phyloP scores from a whole-genome alignment of 2,797 vertebrate species.

The Telmatherina bonti region DNA sequence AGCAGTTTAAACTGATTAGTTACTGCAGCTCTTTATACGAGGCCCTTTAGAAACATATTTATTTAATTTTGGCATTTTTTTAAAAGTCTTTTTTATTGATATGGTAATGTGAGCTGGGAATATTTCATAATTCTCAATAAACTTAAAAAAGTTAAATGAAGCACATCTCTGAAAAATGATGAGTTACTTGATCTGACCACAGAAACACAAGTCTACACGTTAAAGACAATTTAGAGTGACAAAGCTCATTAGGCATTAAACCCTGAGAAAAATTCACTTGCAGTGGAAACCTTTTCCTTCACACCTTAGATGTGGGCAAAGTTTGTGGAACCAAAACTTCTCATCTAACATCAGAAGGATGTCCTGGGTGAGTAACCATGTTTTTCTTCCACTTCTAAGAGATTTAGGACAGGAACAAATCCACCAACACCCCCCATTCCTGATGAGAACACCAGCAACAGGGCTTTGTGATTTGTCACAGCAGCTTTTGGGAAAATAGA shows the following conservation, averaged over 20 bases:
- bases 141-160: not conserved
- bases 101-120: too few relatives aligned
- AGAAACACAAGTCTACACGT: not conserved
- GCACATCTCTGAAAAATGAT: not conserved
- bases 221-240: not conserved
- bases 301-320: not conserved
- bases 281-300: not conserved
- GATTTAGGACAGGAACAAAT: slow-evolving; percentile 27
- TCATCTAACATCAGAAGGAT: slow-evolving; percentile 23
- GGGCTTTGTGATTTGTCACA: slow-evolving; percentile 25
- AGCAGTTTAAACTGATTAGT: not conserved
- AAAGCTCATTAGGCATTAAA: not conserved
- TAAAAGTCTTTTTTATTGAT: too few relatives aligned
- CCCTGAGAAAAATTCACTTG: not conserved
- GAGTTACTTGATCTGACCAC: not conserved
- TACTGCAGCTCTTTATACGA: not conserved
- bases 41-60: too few relatives aligned
- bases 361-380: slow-evolving; percentile 29
- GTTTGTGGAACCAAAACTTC: not conserved
- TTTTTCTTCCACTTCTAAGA: slow-evolving; percentile 38
- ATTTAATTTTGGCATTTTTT: too few relatives aligned
- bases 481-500: slow-evolving; percentile 31
- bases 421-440: not conserved
- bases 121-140: not conserved
- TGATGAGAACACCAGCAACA: slow-evolving; percentile 9